Conservation (phyloP, 2,888 invertebrate species). For the Lasius fuliginosus region DNA sequence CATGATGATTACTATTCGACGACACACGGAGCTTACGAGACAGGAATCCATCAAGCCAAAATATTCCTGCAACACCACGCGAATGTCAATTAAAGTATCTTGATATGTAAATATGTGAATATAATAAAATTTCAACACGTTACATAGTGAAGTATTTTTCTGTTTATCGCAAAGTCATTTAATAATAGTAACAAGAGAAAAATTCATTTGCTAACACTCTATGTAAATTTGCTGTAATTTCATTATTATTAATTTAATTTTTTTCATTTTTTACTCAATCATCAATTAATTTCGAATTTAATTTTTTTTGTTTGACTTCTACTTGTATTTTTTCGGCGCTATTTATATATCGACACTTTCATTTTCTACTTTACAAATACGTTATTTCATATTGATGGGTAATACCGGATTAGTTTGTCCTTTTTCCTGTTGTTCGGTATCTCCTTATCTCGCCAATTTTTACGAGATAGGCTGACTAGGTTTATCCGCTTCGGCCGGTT, state of each 20-base stretch:
- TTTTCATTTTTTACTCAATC: background rate
- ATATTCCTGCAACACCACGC: slow-evolving; percentile 82
- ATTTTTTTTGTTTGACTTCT: background rate
- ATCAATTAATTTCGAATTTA: background rate
- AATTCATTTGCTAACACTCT: too few species aligned
- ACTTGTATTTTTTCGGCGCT: background rate
- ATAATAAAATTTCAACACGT: slow-evolving; percentile 23
- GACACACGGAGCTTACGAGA: slow-evolving; percentile 90
- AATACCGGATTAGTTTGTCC: background rate
- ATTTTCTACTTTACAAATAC: background rate
- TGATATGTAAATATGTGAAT: slow-evolving; percentile 34
- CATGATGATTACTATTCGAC: slow-evolving; percentile 89
- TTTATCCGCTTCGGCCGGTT: background rate
- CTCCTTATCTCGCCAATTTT: background rate
- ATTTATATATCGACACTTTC: background rate
- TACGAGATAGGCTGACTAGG: background rate
- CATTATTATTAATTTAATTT: background rate
- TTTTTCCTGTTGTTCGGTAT: background rate
- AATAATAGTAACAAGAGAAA: background rate
- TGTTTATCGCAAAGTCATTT: background rate
- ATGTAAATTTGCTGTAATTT: background rate
- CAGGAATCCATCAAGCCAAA: slow-evolving; percentile 88
- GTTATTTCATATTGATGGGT: background rate
- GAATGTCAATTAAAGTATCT: slow-evolving; percentile 42
- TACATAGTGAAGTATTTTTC: background rate